Evolutionary conservation across 2,797 vertebrate species (phyloP), one percentile per base, ranked within the genome.

Genomic region (Fundulus diaphanus): DNA sequence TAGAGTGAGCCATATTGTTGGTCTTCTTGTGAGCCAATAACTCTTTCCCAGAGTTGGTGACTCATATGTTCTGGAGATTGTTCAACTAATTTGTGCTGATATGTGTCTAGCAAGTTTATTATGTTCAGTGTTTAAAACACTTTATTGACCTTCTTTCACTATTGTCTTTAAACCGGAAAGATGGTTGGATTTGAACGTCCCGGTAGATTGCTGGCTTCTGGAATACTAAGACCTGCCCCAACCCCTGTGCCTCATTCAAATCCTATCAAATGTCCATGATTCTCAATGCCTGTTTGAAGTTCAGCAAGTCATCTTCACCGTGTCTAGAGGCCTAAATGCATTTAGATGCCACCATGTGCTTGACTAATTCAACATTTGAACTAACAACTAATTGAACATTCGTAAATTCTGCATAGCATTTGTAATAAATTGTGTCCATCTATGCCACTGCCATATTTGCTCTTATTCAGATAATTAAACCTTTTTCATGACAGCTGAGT

Each of bases 21-120:
- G n/a, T 73, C 35, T 65, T 76, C 9, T 42, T 57, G 37, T 80
- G 44, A 70, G 66, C 48, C 54, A 72, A 65, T 69, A 76, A 83
- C 51, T 22, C 33, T 77, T 76, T 71, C n/a, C 61, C 51, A 29
- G 59, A 24, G 27, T 59, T 68, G 27, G 52, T 72, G 73, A 76
- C n/a, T 44, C 75, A 66, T 74, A 31, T 4, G 5, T 51, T 0
- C 49, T 57, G 15, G 31, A 31, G 61, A 46, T n/a, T 16, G 5
- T 78, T 70, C 2, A 61, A 1, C 31, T 68, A 73, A 68, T 77
- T 82, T 82, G 44, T 76, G 37, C 15, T 66, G 66, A 70, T 74
- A 33, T 56, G 52, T 73, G 61, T 70, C 46, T 20, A 37, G 3
- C 22, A 49, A 52, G 70, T 68, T 75, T 69, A 37, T 74, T 37